phyloP scores from a whole-genome alignment of 2,888 invertebrate species.

The Eumacrocentrus americanus region DNA sequence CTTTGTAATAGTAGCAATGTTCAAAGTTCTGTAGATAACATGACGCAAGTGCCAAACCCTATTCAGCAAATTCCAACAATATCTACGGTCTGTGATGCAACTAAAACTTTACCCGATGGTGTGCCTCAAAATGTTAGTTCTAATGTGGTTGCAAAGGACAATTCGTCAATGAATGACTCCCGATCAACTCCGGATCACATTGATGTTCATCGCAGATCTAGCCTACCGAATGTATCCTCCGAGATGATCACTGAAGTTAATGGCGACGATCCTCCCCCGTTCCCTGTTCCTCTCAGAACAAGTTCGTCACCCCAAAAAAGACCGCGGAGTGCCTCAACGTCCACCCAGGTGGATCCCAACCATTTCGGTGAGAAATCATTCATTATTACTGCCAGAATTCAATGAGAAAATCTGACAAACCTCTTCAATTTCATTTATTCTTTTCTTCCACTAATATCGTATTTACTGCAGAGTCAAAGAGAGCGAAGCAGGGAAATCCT shows the following conservation, averaged over 20 bases:
- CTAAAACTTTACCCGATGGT: constrained; percentile 60
- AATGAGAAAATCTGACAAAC: too few relatives aligned
- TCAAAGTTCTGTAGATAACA: constrained; percentile 59
- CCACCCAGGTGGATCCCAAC: constrained; percentile 84
- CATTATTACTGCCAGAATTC: too few relatives aligned
- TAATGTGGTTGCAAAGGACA: constrained; percentile 52
- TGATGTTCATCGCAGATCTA: constrained; percentile 66
- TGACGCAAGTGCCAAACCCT: constrained; percentile 61
- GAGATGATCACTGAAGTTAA: constrained; percentile 50
- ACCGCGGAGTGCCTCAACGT: constrained; percentile 80
- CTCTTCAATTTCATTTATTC: too few relatives aligned
- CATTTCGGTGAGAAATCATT: constrained; percentile 81
- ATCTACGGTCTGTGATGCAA: constrained; percentile 77
- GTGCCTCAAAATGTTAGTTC: constrained; percentile 59
- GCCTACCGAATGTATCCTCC: constrained; percentile 64
- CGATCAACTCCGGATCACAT: constrained; percentile 44
- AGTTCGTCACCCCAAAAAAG: constrained; percentile 71
- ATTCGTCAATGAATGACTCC: constrained; percentile 46
- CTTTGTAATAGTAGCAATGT: constrained; percentile 58
- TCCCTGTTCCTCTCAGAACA: constrained; percentile 49
- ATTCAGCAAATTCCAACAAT: constrained; percentile 69
- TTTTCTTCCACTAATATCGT: too few relatives aligned
- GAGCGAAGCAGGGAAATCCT: constrained; percentile 65
- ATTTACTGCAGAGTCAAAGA: constrained; percentile 58
- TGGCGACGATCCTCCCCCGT: constrained; percentile 59